Evolutionary conservation across 37 sponge, comb jelly and placozoan genomes (phyloP), one percentile per base, ranked within the genome.

Genomic region (Oopsacas minuta): DNA sequence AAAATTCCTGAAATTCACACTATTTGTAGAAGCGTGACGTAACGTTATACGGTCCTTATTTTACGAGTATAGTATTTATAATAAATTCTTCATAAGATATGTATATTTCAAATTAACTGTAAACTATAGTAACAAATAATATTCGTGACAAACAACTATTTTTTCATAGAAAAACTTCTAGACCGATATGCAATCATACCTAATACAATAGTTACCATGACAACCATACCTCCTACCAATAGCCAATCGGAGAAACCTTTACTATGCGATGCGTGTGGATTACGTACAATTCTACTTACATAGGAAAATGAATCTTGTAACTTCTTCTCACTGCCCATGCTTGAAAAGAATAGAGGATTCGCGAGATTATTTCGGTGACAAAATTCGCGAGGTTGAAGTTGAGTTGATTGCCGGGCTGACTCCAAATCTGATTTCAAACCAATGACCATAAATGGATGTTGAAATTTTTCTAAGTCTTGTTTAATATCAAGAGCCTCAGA

Each of bases 341-440:
- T 61, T 3, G 75, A 61, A 34, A 61, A 61, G 75, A 61, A 61
- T 3, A 61, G 20, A n/a, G 30, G 75, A n/a, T 61, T 61, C 20
- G 75, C 28, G 75, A 61, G 75, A 34, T 61, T 61, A 34, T 61
- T 61, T 34, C 28, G 75, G 75, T 12, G 75, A 61, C 75, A 61
- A 61, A 32, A 61, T 61, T 61, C 75, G 75, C 75, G 75, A 61
- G 75, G 75, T n/a, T 61, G 75, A 3, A 61, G 75, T 34, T 61
- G 75, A n/a, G 75, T 61, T 3, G 75, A 61, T 12, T 61, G 75
- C 28, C 75, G 75, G 5, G 75, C 28, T 5, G 75, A 25, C 28
- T 61, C 75, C 5, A 61, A 12, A n/a, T 61, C 75, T 61, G 75
- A 61, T 61, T 61, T 61, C 1, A 61, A n/a, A 5, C 75, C 75